Base-by-base conservation (phyloP, 2,797 vertebrate species). In the Protosalanx chinensis region DNA sequence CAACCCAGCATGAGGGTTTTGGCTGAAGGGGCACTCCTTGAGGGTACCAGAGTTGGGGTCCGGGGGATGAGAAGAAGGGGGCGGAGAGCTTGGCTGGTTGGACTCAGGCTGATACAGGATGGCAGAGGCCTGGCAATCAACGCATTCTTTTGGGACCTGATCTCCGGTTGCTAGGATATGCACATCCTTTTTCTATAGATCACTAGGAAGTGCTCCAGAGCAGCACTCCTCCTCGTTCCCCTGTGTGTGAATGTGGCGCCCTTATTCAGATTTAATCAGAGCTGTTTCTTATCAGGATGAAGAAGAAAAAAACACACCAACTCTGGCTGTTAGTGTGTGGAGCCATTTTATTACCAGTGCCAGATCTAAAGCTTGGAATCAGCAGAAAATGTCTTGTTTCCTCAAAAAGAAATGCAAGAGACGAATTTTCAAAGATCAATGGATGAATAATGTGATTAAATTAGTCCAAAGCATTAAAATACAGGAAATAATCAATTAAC, bases 131-230 rank as follows among this genome's bases (percentile, higher is more conserved):
- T 79, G 79, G 82, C 82, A 88, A 88, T 87, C 81, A 88, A 85
- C 84, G 64, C 92, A 91, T 93, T 93, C 91, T 91, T 91, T 51
- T 61, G 85, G 82, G 83, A 82, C 72, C 81, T 23, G 73, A 66
- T n/a, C 86, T 70, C 72, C 27, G 71, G 91, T 92, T 93, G 91
- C 91, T 92, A 88, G 89, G 92, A 85, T 90, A 90, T 91, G 84
- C 87, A 88, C 88, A 84, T 91, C 84, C 76, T 77, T 84, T 90
- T 89, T 89, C 88, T 90, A 83, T 92, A 90, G 89, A 92, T 90
- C 82, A 70, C 84, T 78, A 79, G 85, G 87, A 88, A 84, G 75
- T 78, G 81, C 77, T 88, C 90, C 86, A 85, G 85, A 69, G 83
- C 58, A 63, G 67, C 67, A 86, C 84, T 89, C 88, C 51, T 67